Evolutionary conservation across 1,140 invertebrate genomes (phyloP).

Genomic region (Odontomachus brunneus): DNA sequence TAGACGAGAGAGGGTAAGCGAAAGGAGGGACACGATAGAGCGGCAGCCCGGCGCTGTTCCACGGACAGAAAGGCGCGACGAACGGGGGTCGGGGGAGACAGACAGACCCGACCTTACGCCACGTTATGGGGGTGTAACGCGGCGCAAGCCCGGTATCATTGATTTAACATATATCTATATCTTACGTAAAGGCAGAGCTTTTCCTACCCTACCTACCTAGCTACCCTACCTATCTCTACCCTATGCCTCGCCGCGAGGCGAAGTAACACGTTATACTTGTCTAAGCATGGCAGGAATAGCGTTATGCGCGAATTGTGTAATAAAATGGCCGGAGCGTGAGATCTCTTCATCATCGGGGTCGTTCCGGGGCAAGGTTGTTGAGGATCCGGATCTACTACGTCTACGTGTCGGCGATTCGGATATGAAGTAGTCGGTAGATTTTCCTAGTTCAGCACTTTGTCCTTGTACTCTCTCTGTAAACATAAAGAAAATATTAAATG

Average conservation of each 20-base stretch:
- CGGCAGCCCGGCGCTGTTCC: conserved; percentile 40
- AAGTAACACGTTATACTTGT: conserved; percentile 49
- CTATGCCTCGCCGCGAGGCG: neutral
- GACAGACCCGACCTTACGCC: conserved; percentile 65
- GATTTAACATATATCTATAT: conserved; percentile 81
- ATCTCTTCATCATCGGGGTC: neutral
- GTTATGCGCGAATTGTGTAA: conserved; percentile 23
- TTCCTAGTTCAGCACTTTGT: too few species aligned
- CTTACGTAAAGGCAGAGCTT: conserved; percentile 66
- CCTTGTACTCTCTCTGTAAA: too few species aligned
- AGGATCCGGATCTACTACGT: too few species aligned
- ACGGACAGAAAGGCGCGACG: conserved; percentile 34
- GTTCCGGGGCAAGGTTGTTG: too few species aligned
- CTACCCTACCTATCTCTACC: neutral
- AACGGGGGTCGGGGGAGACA: conserved; percentile 38
- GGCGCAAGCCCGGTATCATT: conserved; percentile 84
- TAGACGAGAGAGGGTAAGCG: too few species aligned
- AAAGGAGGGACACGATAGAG: neutral
- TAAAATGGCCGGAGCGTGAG: neutral
- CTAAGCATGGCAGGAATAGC: neutral
- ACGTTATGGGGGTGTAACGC: conserved; percentile 67
- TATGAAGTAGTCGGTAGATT: too few species aligned
- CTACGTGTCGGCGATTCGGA: too few species aligned
- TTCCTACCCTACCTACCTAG: too few species aligned
- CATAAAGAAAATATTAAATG: too few species aligned